Base-by-base conservation (phyloP, 2,797 vertebrate genomes). In the Periparus ater region DNA sequence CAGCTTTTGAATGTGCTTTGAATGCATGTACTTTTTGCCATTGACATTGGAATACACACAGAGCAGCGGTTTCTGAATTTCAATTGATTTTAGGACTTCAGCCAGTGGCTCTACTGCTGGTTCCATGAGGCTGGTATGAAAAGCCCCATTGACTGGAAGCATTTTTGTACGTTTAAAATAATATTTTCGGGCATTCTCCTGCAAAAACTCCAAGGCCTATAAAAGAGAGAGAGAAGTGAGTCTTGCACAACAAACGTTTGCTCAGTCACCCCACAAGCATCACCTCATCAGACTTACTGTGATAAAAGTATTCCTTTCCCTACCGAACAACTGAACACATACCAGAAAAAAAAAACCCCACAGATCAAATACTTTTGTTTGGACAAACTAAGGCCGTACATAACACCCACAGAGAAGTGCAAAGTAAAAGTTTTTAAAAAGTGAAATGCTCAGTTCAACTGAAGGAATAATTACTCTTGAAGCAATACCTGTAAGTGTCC, bases 131-230 rank as follows among this genome's bases (percentile, higher is more conserved):
- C 97, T 91, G 0, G 99, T 99, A 86, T 99, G 99, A 95, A 99
- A 99, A 34, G 98, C 99, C 0, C 99, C 99, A 9, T 99, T 99
- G 29, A 99, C 99, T 0, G 98, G 98, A 47, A 99, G 97, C 90
- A 96, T 94, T 76, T 96, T 98, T 32, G 98, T 94, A 89, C 98
- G 98, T 3, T 74, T 65, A 82, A 99, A 98, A 30, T 98, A 91
- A 7, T 98, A 98, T 83, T 77, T 97, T 17, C 84, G 96, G 2
- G 99, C 98, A 89, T 99, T 99, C 90, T 98, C 90, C 96, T 98
- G 98, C 48, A 99, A 98, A 96, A 99, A 99, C 76, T 98, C 97
- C 97, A 99, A 97, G 10, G 99, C 99, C 99, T 99, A 93, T n/a
- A 66, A 93, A 48, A 75, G 32, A 73, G 44, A 85, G 57, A 72